phyloP scores from a whole-genome alignment of 92 coral and sea anemone species.

The Epizoanthus stellaris region DNA sequence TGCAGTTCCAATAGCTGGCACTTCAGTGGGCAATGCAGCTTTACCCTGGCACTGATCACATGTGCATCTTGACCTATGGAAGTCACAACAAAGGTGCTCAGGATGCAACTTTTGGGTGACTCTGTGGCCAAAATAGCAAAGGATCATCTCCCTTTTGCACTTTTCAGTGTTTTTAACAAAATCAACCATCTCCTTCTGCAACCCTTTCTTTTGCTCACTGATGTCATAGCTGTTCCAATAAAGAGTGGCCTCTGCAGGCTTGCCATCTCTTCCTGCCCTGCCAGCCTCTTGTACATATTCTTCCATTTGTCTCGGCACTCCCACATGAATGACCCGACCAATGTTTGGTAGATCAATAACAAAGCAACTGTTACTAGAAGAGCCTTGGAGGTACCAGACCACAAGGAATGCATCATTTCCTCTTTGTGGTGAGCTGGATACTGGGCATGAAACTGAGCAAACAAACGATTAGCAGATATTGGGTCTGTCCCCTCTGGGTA shows the following conservation, averaged over 20 bases:
- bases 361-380: slow-evolving; percentile 43
- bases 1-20: neutral
- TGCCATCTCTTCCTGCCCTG: slow-evolving; percentile 52
- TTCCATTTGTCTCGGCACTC: slow-evolving; percentile 31
- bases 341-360: slow-evolving; percentile 31
- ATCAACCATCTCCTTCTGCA: slow-evolving; percentile 27
- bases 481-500: slow-evolving; percentile 23
- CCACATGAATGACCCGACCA: slow-evolving; percentile 37
- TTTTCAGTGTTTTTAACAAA: slow-evolving; percentile 7
- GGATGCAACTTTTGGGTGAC: neutral
- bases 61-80: slow-evolving; percentile 6
- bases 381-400: neutral
- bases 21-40: neutral
- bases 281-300: slow-evolving; percentile 43
- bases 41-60: slow-evolving; percentile 12
- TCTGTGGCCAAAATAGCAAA: slow-evolving; percentile 29
- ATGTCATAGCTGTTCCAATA: slow-evolving; percentile 21
- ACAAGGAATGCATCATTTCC: slow-evolving; percentile 2
- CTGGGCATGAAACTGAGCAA: slow-evolving; percentile 44
- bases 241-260: slow-evolving; percentile 31
- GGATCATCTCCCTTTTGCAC: slow-evolving; percentile 24
- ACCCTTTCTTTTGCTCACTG: neutral
- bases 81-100: slow-evolving; percentile 35
- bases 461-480: slow-evolving; percentile 6
- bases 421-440: slow-evolving; percentile 21